Base-by-base conservation (phyloP, 2,888 invertebrate genomes). In the Prosapia bicincta region DNA sequence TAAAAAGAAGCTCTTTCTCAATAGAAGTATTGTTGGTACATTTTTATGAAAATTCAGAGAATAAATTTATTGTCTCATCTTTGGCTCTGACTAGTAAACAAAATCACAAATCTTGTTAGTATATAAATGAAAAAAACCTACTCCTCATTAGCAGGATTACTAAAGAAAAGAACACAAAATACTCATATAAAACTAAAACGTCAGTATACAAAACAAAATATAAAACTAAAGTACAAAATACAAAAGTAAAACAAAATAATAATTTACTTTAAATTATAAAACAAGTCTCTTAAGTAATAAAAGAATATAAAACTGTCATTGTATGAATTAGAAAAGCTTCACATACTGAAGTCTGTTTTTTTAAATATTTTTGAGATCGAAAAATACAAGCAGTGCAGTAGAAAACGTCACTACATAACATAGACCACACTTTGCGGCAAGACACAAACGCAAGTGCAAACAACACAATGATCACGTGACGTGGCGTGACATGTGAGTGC, bases 1-100 rank as follows among this genome's bases (percentile, higher is more conserved):
- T 20, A 54, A 13, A 54, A 54, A 54, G 20, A 54, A 54, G 54
- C 54, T 54, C 54, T 20, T 54, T 54, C 2, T 54, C 54, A 20
- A 20, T 20, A 20, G 15, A 54, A 54, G 20, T 54, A 3, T 5
- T 20, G 20, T 54, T 54, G 54, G 54, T 54, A 54, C 54, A 54
- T 6, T 38, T 6, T 38, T 54, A 20, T 20, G 20, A 20, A 20
- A 54, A 54, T 54, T 20, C 20, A 20, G 54, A 54, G 5, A 54
- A 2, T 9, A 38, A 9, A 38, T 13, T 54, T 54, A 54, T 54
- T 54, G 54, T 54, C 69, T 13, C 24, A 25, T 74, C 74, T 74
- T 74, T 74, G 74, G 74, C 28, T 5, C 24, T 69, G 74, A 74
- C 74, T 74, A 74, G 74, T 30, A 65, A 54, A n/a, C 1, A 54